phyloP scores from a whole-genome alignment of 1,140 invertebrate genomes.

The Tetranychus urticae region DNA sequence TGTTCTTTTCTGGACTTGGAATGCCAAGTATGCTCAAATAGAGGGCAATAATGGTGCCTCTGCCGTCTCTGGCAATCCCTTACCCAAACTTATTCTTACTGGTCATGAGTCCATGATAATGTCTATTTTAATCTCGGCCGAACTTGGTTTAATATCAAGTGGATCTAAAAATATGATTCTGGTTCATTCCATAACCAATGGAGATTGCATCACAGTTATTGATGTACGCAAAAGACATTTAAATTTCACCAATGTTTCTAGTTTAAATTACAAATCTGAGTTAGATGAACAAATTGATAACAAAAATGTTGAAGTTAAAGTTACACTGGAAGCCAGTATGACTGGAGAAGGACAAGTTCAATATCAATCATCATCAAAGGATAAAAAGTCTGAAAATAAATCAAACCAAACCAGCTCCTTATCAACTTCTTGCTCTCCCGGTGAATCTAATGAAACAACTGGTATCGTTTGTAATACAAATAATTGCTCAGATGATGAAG shows the following conservation, averaged over 20 bases:
- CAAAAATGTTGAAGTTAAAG: neutral
- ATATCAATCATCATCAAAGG: neutral
- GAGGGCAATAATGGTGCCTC: conserved; percentile 13
- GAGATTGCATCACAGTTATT: conserved; percentile 5
- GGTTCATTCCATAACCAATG: conserved; percentile 9
- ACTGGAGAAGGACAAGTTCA: neutral
- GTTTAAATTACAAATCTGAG: neutral
- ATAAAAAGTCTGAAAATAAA: neutral
- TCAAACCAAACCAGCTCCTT: no score
- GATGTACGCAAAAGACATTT: conserved; percentile 4
- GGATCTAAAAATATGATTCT: conserved; percentile 23
- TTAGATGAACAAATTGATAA: neutral
- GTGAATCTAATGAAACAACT: neutral
- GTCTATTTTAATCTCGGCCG: conserved; percentile 83
- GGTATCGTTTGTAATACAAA: no score
- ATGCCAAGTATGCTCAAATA: conserved; percentile 27
- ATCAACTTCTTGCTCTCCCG: no score
- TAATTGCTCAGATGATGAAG: neutral
- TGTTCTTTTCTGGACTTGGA: conserved; percentile 95
- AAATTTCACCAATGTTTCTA: neutral
- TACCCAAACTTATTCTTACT: conserved; percentile 73
- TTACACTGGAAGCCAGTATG: neutral
- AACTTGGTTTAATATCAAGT: conserved; percentile 89
- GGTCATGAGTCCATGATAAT: conserved; percentile 88
- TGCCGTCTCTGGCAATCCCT: conserved; percentile 1